Base-by-base conservation (phyloP, 2,113 vertebrate genomes). In the Hippocampus abdominalis region DNA sequence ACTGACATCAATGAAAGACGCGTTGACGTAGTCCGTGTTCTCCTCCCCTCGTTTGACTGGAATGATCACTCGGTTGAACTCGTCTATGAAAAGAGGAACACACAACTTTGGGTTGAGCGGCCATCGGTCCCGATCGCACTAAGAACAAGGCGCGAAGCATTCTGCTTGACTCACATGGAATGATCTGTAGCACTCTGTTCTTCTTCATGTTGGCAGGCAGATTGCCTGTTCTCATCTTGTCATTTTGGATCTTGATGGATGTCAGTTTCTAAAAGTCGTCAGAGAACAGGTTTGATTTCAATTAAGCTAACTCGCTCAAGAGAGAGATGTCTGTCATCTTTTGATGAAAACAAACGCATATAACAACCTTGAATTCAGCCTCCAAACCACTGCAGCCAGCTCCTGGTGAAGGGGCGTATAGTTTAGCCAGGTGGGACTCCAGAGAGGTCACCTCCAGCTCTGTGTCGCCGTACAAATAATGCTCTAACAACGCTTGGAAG, bases 121-220 rank as follows among this genome's bases (percentile, higher is more conserved):
- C n/a, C 4, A 54, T 46, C 27, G 8, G 8, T 10, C 40, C 23
- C 4, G 10, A 36, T 20, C 21, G 32, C 32, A n/a, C 32, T 20
- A 36, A 62, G 39, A 21, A 62, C 21, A 54, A 54, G 57, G 27
- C 16, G 32, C 20, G 27, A 20, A 18, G 16, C 4, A 32, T 29
- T 59, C 15, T 32, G 15, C 13, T 10, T 15, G 46, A 78, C 96
- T 95, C 84, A 99, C 97, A 99, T 84, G 97, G 97, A 93, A 99
- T 99, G 91, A 99, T 99, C 87, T 99, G 97, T 53, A 98, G 93
- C 82, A 99, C 97, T 53, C 96, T 88, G 91, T 99, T 99, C 87
- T 99, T 99, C 93, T 99, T 99, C 97, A 99, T 99, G 93, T 99
- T 99, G 60, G 95, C 94, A 0, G 96, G 96, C 76, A 99, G 92